phyloP scores from a whole-genome alignment of 2,888 invertebrate genomes.

The Oscheius sp. region DNA sequence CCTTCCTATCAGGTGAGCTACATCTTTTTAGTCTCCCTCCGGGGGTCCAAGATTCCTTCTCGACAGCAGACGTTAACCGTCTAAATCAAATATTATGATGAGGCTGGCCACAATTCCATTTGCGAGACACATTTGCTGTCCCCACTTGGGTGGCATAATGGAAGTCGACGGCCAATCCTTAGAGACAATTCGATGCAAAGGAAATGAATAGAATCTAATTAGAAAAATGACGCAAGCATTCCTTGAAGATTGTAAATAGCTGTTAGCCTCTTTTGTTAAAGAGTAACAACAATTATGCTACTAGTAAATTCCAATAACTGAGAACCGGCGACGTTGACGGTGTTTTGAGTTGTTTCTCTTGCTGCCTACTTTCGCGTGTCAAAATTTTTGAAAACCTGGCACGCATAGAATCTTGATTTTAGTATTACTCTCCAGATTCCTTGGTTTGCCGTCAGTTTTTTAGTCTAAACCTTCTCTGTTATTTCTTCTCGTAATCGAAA shows the following conservation, averaged over 20 bases:
- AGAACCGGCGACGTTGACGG: too few species aligned
- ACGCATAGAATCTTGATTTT: not conserved
- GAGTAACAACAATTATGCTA: too few species aligned
- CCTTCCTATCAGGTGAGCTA: constrained; percentile 72
- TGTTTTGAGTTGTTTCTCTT: not conserved
- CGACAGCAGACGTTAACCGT: too few species aligned
- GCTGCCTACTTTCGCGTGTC: not conserved
- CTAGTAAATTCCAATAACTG: too few species aligned
- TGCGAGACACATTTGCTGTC: constrained; percentile 34
- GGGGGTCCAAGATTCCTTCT: too few species aligned
- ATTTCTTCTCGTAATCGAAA: not conserved
- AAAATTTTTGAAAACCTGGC: constrained; percentile 13
- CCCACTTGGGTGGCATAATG: constrained; percentile 34
- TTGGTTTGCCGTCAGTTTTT: not conserved
- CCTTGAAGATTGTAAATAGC: not conserved
- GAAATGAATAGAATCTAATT: constrained; percentile 3
- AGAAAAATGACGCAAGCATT: not conserved
- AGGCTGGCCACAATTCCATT: constrained; percentile 33
- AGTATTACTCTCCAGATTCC: not conserved
- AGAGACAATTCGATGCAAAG: constrained; percentile 5
- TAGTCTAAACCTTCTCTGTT: not conserved
- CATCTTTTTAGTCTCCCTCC: too few species aligned
- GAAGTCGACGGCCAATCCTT: constrained; percentile 33
- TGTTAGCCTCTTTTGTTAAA: too few species aligned
- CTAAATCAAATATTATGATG: constrained; percentile 36